A percentile compares a stretch with the other conserved stretches of the same genome.
These are phyloP conservation scores for Drosophila robusta DNA, from an alignment of 2,888 invertebrate genomes.

Conservation along the genomic window DNA sequence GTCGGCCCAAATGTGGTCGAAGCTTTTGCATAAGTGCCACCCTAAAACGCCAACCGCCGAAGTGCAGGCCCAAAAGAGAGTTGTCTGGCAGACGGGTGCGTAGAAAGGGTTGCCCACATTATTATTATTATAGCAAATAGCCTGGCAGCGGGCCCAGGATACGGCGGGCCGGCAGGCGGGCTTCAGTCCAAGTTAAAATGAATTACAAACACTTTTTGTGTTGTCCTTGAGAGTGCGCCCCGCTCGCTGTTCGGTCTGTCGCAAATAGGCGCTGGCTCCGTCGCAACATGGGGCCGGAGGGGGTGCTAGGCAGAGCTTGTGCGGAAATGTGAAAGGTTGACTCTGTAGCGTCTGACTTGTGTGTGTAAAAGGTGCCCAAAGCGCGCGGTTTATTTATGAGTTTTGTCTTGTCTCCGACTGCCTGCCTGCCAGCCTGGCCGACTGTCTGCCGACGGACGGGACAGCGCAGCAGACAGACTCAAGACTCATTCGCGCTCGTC, in stretches of 20 bases:
- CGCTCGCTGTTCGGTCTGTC: slow-evolving; percentile 10
- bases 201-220: slow-evolving; percentile 77
- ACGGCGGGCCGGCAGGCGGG: slow-evolving; percentile 5
- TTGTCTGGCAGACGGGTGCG: slow-evolving; percentile 53
- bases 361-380: slow-evolving; percentile 64
- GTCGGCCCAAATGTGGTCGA: slow-evolving; percentile 21
- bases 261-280: slow-evolving; percentile 38
- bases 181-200: slow-evolving; percentile 67
- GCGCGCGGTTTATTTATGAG: slow-evolving; percentile 73
- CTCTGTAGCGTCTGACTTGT: slow-evolving; percentile 11
- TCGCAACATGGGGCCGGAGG: background rate
- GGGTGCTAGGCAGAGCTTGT: slow-evolving; percentile 11
- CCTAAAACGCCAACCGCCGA: slow-evolving; percentile 1
- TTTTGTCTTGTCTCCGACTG: slow-evolving; percentile 36
- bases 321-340: slow-evolving; percentile 66
- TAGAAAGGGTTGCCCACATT: slow-evolving; percentile 62
- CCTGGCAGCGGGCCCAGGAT: slow-evolving; percentile 13
- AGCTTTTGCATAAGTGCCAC: slow-evolving; percentile 54
- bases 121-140: slow-evolving; percentile 44
- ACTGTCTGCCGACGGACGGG: background rate
- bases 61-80: slow-evolving; percentile 27
- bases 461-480: slow-evolving; percentile 2
- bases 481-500: slow-evolving; percentile 30
- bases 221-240: slow-evolving; percentile 52
- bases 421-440: slow-evolving; percentile 59